A percentile compares a stretch with the other conserved stretches of the same genome.
phyloP scores from a whole-genome alignment of 1,140 invertebrate genomes.

The Cyrtorhinus lividipennis region DNA sequence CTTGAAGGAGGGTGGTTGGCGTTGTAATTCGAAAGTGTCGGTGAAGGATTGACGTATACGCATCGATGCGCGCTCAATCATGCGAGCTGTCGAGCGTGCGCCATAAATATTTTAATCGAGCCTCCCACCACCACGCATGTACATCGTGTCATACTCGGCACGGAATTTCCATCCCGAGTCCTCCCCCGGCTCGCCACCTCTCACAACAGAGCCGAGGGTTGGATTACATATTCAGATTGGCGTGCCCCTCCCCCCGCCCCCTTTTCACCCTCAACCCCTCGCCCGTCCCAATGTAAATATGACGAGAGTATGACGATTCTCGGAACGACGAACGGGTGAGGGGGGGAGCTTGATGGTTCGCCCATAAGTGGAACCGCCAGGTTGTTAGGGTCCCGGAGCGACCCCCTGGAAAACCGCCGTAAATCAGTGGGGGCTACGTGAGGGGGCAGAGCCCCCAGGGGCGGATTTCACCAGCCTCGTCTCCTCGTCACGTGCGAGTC shows the following conservation, averaged over 20 bases:
- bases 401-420: not conserved
- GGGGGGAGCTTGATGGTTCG: not conserved
- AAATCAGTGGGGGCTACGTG: not conserved
- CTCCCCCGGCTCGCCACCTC: too few species aligned
- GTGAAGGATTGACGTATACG: not conserved
- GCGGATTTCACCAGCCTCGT: not conserved
- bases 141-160: not conserved
- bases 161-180: not conserved
- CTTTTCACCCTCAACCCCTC: not conserved
- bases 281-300: slow-evolving; percentile 1
- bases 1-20: too few species aligned
- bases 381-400: not conserved
- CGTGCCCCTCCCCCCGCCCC: not conserved
- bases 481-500: not conserved
- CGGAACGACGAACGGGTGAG: not conserved
- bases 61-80: not conserved
- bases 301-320: not conserved
- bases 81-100: not conserved
- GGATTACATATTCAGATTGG: slow-evolving; percentile 8
- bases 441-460: not conserved
- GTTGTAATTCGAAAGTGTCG: not conserved
- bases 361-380: not conserved
- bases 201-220: too few species aligned
- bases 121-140: not conserved
- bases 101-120: slow-evolving; percentile 8